Conservation (phyloP, 2,113 vertebrate species). For the Gallinago undulata region DNA sequence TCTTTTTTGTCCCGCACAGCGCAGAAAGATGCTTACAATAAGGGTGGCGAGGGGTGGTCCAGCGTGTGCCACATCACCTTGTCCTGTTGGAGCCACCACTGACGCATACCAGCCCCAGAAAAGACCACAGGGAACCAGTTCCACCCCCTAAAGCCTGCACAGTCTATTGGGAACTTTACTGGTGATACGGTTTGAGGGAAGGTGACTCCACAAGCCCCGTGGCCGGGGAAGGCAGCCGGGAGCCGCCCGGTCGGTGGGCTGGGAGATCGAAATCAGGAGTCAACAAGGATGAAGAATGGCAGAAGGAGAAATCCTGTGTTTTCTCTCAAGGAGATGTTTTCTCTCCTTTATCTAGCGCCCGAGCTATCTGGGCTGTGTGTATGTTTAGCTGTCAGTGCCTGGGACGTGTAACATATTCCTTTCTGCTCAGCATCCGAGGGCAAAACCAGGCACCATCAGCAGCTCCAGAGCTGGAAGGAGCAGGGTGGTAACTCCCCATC, state of each 20-base stretch:
- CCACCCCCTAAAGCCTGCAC: fast-evolving
- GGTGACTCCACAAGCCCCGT: fast-evolving
- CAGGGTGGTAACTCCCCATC: background rate
- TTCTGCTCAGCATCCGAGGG: background rate
- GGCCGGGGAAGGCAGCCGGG: background rate
- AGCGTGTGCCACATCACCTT: background rate
- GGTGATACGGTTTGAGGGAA: background rate
- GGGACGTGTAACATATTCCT: background rate
- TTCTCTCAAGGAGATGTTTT: slow-evolving; percentile 40
- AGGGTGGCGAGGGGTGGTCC: fast-evolving
- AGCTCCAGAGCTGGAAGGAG: background rate
- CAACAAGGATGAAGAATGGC: slow-evolving; percentile 4
- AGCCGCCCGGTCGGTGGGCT: background rate
- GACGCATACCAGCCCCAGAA: background rate
- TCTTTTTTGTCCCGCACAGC: fast-evolving
- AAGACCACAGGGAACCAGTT: background rate
- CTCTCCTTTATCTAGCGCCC: slow-evolving; percentile 4
- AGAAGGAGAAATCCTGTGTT: slow-evolving; percentile 6
- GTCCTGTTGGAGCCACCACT: fast-evolving
- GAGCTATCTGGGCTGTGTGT: slow-evolving; percentile 12
- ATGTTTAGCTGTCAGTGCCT: slow-evolving; percentile 6
- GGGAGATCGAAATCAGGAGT: background rate
- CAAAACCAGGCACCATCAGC: background rate
- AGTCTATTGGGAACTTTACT: fast-evolving
- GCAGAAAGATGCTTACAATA: background rate